Evolutionary conservation across 2,888 invertebrate genomes (phyloP), one percentile per base, ranked within the genome.

Genomic region (Drosophila meridionalis): DNA sequence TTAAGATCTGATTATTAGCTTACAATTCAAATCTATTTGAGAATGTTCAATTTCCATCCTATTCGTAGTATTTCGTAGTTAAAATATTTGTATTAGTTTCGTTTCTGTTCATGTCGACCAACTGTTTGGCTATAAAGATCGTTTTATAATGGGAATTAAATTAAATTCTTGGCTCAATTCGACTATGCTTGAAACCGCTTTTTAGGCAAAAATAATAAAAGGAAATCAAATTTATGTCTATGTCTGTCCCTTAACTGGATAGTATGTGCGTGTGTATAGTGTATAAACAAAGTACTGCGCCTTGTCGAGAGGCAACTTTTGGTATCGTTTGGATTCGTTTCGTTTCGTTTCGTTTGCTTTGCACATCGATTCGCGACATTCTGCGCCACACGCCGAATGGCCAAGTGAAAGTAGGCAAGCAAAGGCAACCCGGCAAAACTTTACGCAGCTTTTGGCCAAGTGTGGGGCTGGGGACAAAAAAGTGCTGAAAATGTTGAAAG

Each of bases 401-500:
- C 57, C 78, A 68, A 40, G 42, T 42, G 68, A 48, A 67, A 59
- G 58, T 62, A 48, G 36, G 40, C 14, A 40, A 14, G 53, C 61
- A 64, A 48, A 69, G 20, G 57, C 47, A 79, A 68, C 53, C 53
- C 47, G 57, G 63, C 60, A 68, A 36, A 87, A 86, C 66, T 83
- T 85, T 88, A 69, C 82, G 74, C 76, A 82, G 72, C 78, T 76
- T 76, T 78, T 53, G 59, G 61, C 53, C 32, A 57, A 14, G 14
- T 45, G 56, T 40, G 7, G 32, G 32, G 32, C 4, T 5, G 48
- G 14, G 30, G 38, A 11, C 26, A 12, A 69, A 78, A 86, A 83
- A 82, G 72, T 74, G 77, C 76, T 79, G 79, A 87, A 89, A 89
- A 82, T 89, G 85, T 83, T 66, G 73, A 86, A 85, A 85, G 81